phyloP scores from a whole-genome alignment of 2,888 invertebrate species.

The Hyppa rectilinea region DNA sequence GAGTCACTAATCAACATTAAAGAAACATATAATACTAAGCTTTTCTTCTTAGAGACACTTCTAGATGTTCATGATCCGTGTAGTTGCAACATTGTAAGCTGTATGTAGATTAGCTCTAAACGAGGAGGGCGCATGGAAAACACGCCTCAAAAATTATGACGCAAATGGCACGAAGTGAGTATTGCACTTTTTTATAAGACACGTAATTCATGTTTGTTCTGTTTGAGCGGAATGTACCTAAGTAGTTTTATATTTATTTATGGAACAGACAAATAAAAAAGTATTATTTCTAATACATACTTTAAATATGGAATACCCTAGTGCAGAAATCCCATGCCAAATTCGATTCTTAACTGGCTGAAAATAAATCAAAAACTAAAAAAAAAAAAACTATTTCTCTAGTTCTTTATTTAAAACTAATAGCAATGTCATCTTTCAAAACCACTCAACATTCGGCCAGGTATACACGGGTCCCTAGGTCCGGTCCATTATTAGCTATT shows the following conservation, averaged over 20 bases:
- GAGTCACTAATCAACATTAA: background rate
- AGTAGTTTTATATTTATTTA: background rate
- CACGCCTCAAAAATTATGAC: slow-evolving; percentile 26
- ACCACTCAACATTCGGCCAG: slow-evolving; percentile 11
- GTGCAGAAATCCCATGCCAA: background rate
- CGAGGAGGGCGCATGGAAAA: slow-evolving; percentile 9
- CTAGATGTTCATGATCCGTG: background rate
- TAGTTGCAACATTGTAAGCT: slow-evolving; percentile 26
- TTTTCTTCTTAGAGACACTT: background rate
- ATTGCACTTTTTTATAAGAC: background rate
- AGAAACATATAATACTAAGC: background rate
- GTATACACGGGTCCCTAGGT: slow-evolving; percentile 44
- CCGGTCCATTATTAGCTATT: slow-evolving; percentile 61
- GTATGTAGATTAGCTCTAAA: slow-evolving; percentile 41
- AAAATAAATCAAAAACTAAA: background rate
- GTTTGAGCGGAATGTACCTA: no score
- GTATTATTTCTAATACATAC: no score
- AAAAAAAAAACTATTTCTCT: background rate
- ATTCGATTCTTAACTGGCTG: background rate
- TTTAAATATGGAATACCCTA: no score
- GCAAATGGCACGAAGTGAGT: background rate
- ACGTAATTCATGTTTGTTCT: background rate
- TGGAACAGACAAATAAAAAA: background rate
- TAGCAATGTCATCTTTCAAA: background rate
- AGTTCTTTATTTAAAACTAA: background rate